A percentile compares a stretch with the other conserved stretches of the same genome.
phyloP scores from a whole-genome alignment of 2,888 invertebrate species.

The Tachina lurida region DNA sequence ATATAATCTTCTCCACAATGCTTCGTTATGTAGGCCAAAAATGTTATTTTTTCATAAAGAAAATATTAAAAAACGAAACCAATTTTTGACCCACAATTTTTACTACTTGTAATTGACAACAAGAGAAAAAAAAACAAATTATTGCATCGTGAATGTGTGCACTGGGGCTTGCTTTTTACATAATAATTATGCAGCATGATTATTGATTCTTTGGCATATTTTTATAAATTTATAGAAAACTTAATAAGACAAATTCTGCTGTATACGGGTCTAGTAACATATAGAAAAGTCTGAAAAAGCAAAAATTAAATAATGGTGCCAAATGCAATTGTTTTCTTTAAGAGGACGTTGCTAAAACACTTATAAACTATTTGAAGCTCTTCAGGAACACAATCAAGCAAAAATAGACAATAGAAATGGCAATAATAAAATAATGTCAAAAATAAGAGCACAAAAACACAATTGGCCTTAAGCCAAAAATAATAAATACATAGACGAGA shows the following conservation, averaged over 20 bases:
- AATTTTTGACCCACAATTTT: slow-evolving; percentile 27
- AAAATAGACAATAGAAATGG: slow-evolving; percentile 65
- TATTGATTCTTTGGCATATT: slow-evolving; percentile 57
- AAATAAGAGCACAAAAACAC: slow-evolving; percentile 69
- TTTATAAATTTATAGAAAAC: slow-evolving; percentile 1
- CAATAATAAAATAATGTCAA: slow-evolving; percentile 69
- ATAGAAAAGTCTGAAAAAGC: slow-evolving; percentile 25
- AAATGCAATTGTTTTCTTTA: slow-evolving; percentile 61
- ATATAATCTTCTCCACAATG: neutral
- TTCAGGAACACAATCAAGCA: slow-evolving; percentile 53
- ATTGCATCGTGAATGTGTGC: slow-evolving; percentile 2
- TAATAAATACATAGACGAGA: slow-evolving; percentile 6
- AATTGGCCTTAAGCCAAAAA: slow-evolving; percentile 67
- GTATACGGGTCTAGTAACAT: slow-evolving; percentile 46
- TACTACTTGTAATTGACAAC: slow-evolving; percentile 40
- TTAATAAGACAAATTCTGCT: neutral
- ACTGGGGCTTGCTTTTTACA: slow-evolving; percentile 13
- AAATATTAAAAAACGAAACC: neutral
- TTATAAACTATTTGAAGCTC: slow-evolving; percentile 53
- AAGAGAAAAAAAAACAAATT: slow-evolving; percentile 35
- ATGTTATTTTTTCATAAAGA: neutral
- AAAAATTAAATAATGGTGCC: slow-evolving; percentile 61
- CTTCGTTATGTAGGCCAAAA: slow-evolving; percentile 10
- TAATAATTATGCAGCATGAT: slow-evolving; percentile 46
- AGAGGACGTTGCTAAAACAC: slow-evolving; percentile 20